Evolutionary conservation across 2,797 vertebrate genomes (phyloP).

Genomic region (Chloroceryle inda): DNA sequence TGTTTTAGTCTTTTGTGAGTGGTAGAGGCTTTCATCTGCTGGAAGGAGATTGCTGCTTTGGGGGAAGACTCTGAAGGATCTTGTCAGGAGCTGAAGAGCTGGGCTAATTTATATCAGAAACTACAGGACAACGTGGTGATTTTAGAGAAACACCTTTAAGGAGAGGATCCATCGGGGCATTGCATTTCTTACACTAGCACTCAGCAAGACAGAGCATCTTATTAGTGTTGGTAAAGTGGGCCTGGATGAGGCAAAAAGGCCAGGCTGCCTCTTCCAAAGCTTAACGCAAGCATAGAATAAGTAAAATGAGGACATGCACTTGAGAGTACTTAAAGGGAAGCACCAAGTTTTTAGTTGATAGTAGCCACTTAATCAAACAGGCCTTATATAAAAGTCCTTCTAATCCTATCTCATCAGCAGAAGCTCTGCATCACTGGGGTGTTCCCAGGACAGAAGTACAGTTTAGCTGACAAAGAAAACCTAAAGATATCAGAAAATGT

Average conservation of each 20-base stretch:
- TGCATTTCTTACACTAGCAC: neutral
- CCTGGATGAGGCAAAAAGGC: neutral
- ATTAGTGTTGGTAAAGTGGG: neutral
- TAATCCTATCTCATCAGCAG: slow-evolving; percentile 45
- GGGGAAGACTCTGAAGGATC: neutral
- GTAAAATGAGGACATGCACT: slow-evolving; percentile 8
- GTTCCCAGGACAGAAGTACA: slow-evolving; percentile 21
- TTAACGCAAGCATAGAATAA: neutral
- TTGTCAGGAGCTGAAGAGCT: neutral
- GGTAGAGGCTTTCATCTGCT: neutral
- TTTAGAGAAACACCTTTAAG: neutral
- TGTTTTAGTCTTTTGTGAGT: slow-evolving; percentile 14
- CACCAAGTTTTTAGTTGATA: slow-evolving; percentile 48
- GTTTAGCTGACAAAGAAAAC: neutral
- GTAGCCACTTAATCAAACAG: slow-evolving; percentile 66
- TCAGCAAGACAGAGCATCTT: neutral
- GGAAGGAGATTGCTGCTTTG: neutral
- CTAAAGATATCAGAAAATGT: neutral
- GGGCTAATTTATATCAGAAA: neutral
- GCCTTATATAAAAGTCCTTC: slow-evolving; percentile 41
- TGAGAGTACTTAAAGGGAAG: slow-evolving; percentile 49
- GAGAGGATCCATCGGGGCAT: neutral
- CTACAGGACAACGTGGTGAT: neutral
- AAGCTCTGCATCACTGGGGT: neutral
- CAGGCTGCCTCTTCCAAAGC: neutral